Evolutionary conservation across 2,113 vertebrate species (phyloP).

Genomic region (Alectura lathami): DNA sequence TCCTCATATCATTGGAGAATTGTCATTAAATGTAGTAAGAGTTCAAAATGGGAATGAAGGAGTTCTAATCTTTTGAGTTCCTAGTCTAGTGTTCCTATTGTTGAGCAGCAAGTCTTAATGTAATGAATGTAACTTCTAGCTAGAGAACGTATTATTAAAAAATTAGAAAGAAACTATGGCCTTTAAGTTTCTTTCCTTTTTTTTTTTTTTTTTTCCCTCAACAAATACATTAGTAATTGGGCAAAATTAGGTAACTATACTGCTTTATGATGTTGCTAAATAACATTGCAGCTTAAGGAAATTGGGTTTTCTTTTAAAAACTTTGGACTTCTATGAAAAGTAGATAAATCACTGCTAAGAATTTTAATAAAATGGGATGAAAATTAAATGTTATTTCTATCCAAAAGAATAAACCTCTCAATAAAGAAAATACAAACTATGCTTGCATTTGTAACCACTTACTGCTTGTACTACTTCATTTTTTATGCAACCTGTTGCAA

Average conservation of each 20-base stretch:
- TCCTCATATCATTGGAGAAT: slow-evolving; percentile 11
- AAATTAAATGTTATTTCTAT: slow-evolving; percentile 42
- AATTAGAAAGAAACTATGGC: background rate
- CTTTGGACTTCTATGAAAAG: background rate
- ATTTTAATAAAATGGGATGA: slow-evolving; percentile 45
- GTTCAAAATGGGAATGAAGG: background rate
- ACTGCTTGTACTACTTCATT: slow-evolving; percentile 43
- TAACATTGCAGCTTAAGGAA: background rate
- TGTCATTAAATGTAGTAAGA: background rate
- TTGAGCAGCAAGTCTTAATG: background rate
- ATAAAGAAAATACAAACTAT: slow-evolving; percentile 42
- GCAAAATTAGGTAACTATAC: background rate
- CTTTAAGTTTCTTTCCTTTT: background rate
- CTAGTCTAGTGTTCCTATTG: background rate
- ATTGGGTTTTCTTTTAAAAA: slow-evolving; percentile 6
- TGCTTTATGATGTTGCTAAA: background rate
- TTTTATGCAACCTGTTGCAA: background rate
- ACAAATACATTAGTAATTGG: background rate
- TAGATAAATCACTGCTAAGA: slow-evolving; percentile 1
- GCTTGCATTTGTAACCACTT: slow-evolving; percentile 50
- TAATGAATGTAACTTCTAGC: background rate
- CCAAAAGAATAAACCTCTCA: slow-evolving; percentile 49
- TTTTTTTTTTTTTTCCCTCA: background rate
- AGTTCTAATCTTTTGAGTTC: background rate
- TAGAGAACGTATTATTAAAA: background rate